Percentiles rank a stretch among this genome's conserved stretches.
These are phyloP conservation scores for Pogonus chalceus DNA, from an alignment of 1,140 invertebrate genomes.

Conservation along the genomic window DNA sequence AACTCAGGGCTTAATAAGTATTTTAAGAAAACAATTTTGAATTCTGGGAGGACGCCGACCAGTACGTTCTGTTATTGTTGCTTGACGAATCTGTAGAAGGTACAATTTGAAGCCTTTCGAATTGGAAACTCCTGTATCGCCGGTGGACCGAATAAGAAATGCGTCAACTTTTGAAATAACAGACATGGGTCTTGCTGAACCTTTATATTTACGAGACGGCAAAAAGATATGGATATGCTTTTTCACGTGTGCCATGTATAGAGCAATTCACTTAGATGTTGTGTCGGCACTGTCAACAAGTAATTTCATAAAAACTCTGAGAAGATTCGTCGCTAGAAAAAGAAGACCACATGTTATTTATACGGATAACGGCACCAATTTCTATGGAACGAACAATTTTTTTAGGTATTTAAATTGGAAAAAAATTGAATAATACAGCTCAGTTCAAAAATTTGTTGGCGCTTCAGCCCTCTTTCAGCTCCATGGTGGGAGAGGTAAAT, in stretches of 20 bases:
- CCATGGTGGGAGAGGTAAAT: slow-evolving; percentile 34
- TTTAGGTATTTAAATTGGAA: slow-evolving; percentile 27
- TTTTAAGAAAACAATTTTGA: slow-evolving; percentile 22
- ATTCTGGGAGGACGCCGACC: slow-evolving; percentile 16
- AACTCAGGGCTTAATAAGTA: slow-evolving; percentile 18
- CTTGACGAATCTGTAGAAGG: slow-evolving; percentile 11
- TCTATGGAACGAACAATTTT: slow-evolving; percentile 22
- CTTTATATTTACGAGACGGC: slow-evolving; percentile 18
- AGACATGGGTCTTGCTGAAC: slow-evolving; percentile 27
- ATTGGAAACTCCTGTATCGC: slow-evolving; percentile 10
- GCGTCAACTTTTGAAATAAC: slow-evolving; percentile 18
- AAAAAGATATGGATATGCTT: slow-evolving; percentile 28
- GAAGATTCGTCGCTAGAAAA: slow-evolving; percentile 29
- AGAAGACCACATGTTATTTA: slow-evolving; percentile 30
- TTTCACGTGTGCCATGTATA: slow-evolving; percentile 25
- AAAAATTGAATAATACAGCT: slow-evolving; percentile 16
- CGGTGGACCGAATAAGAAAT: slow-evolving; percentile 19
- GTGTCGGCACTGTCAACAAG: slow-evolving; percentile 23
- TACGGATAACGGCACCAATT: slow-evolving; percentile 35
- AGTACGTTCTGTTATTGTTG: slow-evolving; percentile 7
- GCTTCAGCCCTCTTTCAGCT: slow-evolving; percentile 34
- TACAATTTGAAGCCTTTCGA: slow-evolving; percentile 7
- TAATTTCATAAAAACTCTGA: slow-evolving; percentile 23
- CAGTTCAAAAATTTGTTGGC: slow-evolving; percentile 28
- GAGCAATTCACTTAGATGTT: slow-evolving; percentile 33